Evolutionary conservation across 1,140 invertebrate species (phyloP).

Genomic region (Leptestheria dahalacensis): DNA sequence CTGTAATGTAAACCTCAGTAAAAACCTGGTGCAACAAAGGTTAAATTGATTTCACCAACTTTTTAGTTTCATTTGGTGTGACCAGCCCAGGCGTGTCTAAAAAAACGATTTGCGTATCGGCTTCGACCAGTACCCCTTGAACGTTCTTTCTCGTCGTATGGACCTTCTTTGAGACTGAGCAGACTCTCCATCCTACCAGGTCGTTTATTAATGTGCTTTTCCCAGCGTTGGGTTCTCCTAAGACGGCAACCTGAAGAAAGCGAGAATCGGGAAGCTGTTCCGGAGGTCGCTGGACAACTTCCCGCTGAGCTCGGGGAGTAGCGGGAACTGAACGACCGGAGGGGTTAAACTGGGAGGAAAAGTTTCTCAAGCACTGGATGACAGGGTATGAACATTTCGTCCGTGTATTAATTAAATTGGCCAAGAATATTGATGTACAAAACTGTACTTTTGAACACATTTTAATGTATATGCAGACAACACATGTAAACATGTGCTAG

Average conservation of each 20-base stretch:
- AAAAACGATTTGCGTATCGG: slow-evolving; percentile 70
- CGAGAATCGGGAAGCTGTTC: slow-evolving; percentile 23
- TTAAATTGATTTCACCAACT: slow-evolving; percentile 26
- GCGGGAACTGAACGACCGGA: not conserved
- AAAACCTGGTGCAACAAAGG: not conserved
- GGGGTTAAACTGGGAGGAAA: not conserved
- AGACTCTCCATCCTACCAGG: slow-evolving; percentile 62
- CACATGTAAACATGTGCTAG: too few species aligned
- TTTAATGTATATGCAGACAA: too few species aligned
- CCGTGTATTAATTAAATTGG: too few species aligned
- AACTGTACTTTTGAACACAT: too few species aligned
- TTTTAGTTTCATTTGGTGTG: slow-evolving; percentile 43
- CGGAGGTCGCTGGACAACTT: slow-evolving; percentile 5
- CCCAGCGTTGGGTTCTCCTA: slow-evolving; percentile 81
- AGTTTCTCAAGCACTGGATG: not conserved
- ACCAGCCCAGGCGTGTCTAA: slow-evolving; percentile 74
- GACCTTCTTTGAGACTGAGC: slow-evolving; percentile 70
- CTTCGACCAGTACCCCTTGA: slow-evolving; percentile 50
- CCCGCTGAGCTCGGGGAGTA: not conserved
- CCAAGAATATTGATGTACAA: too few species aligned
- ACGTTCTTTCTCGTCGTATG: slow-evolving; percentile 69
- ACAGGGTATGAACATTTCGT: too few species aligned
- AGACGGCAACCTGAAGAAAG: slow-evolving; percentile 64
- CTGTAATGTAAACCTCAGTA: slow-evolving; percentile 19
- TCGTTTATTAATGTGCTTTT: slow-evolving; percentile 89